These are phyloP conservation scores for Tachina lurida DNA, from an alignment of 2,888 invertebrate genomes.

Conservation along the genomic window DNA sequence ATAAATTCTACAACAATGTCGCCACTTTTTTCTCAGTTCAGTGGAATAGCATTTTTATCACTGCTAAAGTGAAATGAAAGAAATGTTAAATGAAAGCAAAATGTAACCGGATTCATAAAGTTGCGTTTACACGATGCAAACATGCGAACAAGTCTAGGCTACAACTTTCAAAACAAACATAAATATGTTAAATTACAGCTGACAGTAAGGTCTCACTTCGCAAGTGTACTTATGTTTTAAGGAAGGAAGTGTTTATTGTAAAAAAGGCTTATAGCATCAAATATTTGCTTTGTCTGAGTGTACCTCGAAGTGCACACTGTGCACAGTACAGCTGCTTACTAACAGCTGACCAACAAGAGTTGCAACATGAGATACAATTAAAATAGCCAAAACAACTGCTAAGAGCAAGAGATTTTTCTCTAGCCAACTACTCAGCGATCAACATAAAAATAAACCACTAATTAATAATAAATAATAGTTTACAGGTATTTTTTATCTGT, in stretches of 20 bases:
- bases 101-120: slow-evolving; percentile 61
- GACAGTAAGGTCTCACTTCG: no score
- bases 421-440: slow-evolving; percentile 48
- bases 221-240: neutral
- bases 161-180: neutral
- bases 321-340: slow-evolving; percentile 19
- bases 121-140: neutral
- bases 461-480: slow-evolving; percentile 50
- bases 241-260: neutral
- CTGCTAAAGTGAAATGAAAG: slow-evolving; percentile 67
- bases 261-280: neutral
- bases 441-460: slow-evolving; percentile 41
- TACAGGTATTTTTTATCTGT: neutral
- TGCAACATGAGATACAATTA: slow-evolving; percentile 10
- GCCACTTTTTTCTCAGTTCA: slow-evolving; percentile 13
- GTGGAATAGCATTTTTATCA: neutral
- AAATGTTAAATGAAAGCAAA: slow-evolving; percentile 66
- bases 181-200: neutral
- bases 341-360: slow-evolving; percentile 53
- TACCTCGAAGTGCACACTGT: slow-evolving; percentile 1
- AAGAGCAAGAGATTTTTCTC: slow-evolving; percentile 13
- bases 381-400: slow-evolving; percentile 33
- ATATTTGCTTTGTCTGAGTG: neutral
- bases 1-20: slow-evolving; percentile 3
- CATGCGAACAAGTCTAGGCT: neutral